Evolutionary conservation across 2,797 vertebrate genomes (phyloP).

Genomic region (Ataeniobius toweri): DNA sequence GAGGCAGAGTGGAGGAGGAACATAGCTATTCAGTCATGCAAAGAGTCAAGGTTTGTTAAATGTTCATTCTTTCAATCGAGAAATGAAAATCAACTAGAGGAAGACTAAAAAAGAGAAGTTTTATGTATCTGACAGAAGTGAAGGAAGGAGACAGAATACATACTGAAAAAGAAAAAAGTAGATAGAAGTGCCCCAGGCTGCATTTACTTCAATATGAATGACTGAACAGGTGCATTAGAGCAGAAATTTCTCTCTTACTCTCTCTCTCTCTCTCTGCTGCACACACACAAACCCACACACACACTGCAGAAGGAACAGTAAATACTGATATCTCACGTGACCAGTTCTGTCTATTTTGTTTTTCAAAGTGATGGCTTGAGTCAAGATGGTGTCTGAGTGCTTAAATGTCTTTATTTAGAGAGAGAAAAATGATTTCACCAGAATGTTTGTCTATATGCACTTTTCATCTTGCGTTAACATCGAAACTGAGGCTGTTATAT

Average conservation of each 20-base stretch:
- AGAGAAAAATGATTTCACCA: too few relatives aligned
- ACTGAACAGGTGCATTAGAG: conserved; percentile 76
- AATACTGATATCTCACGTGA: conserved; percentile 1
- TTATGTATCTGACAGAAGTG: conserved; percentile 3
- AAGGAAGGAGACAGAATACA: conserved; percentile 30
- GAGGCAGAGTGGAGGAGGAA: conserved; percentile 17
- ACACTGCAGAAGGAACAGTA: conserved; percentile 4
- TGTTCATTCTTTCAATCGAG: conserved; percentile 40
- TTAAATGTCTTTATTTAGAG: too few relatives aligned
- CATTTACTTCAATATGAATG: conserved; percentile 84
- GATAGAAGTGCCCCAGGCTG: conserved; percentile 74
- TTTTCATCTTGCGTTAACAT: too few relatives aligned
- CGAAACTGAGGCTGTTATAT: conserved; percentile 1
- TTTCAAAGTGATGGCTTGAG: background rate
- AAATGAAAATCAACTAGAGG: conserved; percentile 38
- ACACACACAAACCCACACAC: conserved; percentile 3
- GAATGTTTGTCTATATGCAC: too few relatives aligned
- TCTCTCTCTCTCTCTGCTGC: background rate
- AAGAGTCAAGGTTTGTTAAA: conserved; percentile 60
- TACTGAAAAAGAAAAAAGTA: conserved; percentile 22
- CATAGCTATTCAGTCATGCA: conserved; percentile 50
- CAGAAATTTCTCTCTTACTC: conserved; percentile 50
- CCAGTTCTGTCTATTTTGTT: background rate
- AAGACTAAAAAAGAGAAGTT: conserved; percentile 25
- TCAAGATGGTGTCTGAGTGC: too few relatives aligned